phyloP scores from a whole-genome alignment of 2,113 vertebrate genomes.

The Aegithalos caudatus region DNA sequence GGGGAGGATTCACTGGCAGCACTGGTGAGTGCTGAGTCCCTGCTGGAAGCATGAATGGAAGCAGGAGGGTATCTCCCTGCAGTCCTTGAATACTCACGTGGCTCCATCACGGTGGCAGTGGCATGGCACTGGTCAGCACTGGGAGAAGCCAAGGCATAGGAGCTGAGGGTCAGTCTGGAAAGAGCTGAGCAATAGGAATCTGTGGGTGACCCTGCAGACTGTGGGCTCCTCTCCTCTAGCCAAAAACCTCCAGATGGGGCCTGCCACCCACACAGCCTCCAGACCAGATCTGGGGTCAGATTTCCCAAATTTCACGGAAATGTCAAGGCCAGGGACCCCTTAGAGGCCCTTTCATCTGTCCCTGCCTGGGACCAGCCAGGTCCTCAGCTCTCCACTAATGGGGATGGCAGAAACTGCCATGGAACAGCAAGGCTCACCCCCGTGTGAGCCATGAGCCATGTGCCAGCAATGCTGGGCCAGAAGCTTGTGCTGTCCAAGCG shows the following conservation, averaged over 20 bases:
- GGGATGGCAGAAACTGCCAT: background rate
- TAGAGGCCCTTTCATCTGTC: background rate
- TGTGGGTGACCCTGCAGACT: background rate
- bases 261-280: background rate
- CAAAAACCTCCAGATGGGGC: background rate
- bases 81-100: fast-evolving
- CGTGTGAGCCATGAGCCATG: fast-evolving
- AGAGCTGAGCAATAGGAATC: background rate
- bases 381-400: background rate
- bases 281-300: background rate
- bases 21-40: background rate
- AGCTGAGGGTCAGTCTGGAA: background rate
- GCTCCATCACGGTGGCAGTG: background rate
- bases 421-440: fast-evolving
- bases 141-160: fast-evolving
- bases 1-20: background rate
- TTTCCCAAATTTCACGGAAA: background rate
- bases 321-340: background rate
- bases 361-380: background rate
- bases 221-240: background rate
- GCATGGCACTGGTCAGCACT: background rate
- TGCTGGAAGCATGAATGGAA: background rate
- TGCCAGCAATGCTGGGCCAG: background rate
- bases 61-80: background rate
- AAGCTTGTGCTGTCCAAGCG: fast-evolving